Conservation (phyloP, 2,888 invertebrate genomes). For the Venustoraphidia nigricollis region DNA sequence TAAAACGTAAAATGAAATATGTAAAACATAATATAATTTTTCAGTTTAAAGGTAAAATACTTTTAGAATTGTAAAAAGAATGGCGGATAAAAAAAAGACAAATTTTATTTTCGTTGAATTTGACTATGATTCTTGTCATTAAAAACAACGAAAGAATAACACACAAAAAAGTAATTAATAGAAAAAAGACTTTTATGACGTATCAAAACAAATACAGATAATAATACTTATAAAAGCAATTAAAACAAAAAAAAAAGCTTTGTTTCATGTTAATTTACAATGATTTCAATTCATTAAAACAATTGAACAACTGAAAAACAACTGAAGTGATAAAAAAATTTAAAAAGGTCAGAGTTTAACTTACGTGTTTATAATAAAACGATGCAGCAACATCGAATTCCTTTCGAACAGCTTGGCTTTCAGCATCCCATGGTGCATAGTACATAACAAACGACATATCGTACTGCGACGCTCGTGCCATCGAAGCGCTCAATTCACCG, state of each 20-base stretch:
- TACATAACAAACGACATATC: constrained; percentile 83
- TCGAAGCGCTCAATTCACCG: constrained; percentile 53
- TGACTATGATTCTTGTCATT: no score
- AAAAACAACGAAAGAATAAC: no score
- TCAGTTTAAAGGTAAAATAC: no score
- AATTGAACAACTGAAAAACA: not conserved
- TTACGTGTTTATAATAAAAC: constrained; percentile 53
- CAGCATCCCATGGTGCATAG: constrained; percentile 91
- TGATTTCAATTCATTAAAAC: not conserved
- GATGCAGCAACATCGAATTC: constrained; percentile 63
- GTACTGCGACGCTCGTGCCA: constrained; percentile 22
- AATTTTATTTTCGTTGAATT: no score
- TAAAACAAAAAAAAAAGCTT: constrained; percentile 6
- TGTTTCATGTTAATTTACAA: not conserved
- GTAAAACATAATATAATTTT: no score
- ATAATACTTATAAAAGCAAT: not conserved
- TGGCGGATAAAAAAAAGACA: no score
- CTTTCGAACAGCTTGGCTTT: constrained; percentile 55
- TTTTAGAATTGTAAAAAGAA: no score
- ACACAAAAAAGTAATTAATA: no score
- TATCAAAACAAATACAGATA: no score
- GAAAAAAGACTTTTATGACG: no score
- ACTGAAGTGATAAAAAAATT: constrained; percentile 3
- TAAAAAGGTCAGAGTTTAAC: constrained; percentile 11
- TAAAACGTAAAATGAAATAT: no score